Evolutionary conservation across 2,797 vertebrate species (phyloP), one percentile per base, ranked within the genome.

Genomic region (Pelobates cultripes): DNA sequence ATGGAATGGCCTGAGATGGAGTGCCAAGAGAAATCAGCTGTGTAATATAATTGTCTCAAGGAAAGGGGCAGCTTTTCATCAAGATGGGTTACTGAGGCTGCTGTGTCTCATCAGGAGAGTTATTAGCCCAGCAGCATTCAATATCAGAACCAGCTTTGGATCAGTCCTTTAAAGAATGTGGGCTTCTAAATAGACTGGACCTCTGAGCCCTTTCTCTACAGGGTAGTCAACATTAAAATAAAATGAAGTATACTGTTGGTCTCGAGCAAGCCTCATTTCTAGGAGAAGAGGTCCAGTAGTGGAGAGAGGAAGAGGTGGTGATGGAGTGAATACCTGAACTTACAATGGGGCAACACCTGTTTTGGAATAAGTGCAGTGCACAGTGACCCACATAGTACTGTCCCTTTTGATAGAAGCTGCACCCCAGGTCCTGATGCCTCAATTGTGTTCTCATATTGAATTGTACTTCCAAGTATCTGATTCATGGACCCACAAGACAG

Each of bases 81-180:
- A 93, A 51, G 51, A 93, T 3, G 10, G 89, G 87, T 91, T 92
- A 93, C 73, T 91, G 89, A 3, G 63, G 82, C 60, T 53, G 17
- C 15, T 86, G 72, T 13, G 83, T 81, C 4, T 87, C 75, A 15
- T 77, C 75, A 2, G 7, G 3, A 4, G 44, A 78, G 14, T 87
- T 86, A 0, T 90, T 90, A n/a, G 90, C 89, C 91, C 91, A 92
- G 67, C 90, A 93, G 40, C 67, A 2, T 88, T 85, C 4, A 93
- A 74, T 4, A 79, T 64, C 3, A 93, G 83, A 66, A 81, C 67
- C 3, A 94, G 43, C 1, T 66, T 4, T 14, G 91, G 87, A 45
- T 93, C 91, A 10, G 86, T 87, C 64, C 86, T 85, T 41, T 86
- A 84, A 8, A 85, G 85, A 4, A 91, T 41, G 9, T 74, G 87